Evolutionary conservation across 2,888 invertebrate species (phyloP).

Genomic region (Apodemia zela): DNA sequence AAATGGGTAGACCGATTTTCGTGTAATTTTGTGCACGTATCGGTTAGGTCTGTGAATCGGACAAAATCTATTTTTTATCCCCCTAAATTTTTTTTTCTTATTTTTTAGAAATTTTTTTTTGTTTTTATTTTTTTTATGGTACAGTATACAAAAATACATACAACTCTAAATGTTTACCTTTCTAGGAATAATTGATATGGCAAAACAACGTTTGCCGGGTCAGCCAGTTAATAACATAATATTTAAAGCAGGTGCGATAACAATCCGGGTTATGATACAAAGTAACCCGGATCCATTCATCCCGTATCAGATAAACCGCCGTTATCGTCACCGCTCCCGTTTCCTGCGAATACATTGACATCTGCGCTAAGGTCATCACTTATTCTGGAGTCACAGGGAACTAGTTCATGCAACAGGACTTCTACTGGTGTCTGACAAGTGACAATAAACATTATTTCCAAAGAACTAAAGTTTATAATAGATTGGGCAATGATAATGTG

Average conservation of each 20-base stretch:
- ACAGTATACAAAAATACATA: too few species aligned
- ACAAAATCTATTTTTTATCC: too few species aligned
- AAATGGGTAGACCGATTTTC: too few species aligned
- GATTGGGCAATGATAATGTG: neutral
- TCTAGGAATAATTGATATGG: too few species aligned
- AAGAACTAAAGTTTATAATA: neutral
- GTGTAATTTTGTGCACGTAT: too few species aligned
- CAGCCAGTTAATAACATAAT: too few species aligned
- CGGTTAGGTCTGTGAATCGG: too few species aligned
- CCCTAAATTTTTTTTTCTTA: too few species aligned
- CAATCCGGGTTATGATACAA: neutral
- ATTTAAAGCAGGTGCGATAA: neutral
- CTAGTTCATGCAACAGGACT: conserved; percentile 11
- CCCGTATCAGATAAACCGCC: neutral
- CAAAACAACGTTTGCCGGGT: too few species aligned
- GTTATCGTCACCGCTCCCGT: neutral
- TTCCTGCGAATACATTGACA: conserved; percentile 8
- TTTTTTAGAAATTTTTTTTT: too few species aligned
- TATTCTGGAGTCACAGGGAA: conserved; percentile 2
- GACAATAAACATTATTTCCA: neutral
- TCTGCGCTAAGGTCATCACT: conserved; percentile 10
- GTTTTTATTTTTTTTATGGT: too few species aligned
- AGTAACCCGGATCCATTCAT: neutral
- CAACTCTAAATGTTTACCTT: too few species aligned
- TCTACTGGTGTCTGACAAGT: neutral